phyloP scores from a whole-genome alignment of 37 sponge, comb jelly and placozoan genomes.

The Dysidea cf. avara region DNA sequence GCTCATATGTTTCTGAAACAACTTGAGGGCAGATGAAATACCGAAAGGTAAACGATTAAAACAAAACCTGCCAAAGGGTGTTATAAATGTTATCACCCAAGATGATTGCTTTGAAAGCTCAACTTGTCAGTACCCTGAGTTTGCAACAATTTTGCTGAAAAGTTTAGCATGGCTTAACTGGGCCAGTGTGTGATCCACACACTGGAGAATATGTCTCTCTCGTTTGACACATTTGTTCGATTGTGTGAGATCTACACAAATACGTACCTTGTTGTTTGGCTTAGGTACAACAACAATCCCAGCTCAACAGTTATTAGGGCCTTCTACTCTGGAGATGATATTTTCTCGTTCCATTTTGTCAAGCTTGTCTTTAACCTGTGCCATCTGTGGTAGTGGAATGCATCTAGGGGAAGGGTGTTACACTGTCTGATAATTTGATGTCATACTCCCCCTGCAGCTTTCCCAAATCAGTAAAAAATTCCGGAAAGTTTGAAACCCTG shows the following conservation, averaged over 20 bases:
- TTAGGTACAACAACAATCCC: neutral
- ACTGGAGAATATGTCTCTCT: neutral
- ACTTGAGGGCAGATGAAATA: neutral
- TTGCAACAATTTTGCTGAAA: too few species aligned
- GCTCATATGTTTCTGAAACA: neutral
- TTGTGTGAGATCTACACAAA: neutral
- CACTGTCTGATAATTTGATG: neutral
- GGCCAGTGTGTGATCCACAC: neutral
- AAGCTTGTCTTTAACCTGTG: conserved; percentile 4
- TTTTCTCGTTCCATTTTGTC: neutral
- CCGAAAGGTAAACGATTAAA: too few species aligned
- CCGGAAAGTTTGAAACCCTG: neutral
- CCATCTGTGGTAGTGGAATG: neutral
- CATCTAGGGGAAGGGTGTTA: neutral
- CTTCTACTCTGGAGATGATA: conserved; percentile 3
- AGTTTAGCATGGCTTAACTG: too few species aligned
- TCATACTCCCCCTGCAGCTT: neutral
- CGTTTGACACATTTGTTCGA: neutral
- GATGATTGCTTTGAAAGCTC: neutral
- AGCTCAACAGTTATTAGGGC: neutral
- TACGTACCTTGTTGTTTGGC: too few species aligned
- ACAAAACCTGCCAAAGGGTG: conserved; percentile 1
- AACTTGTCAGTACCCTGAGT: conserved; percentile 14
- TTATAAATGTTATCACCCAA: neutral
- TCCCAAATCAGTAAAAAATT: neutral